Evolutionary conservation across 2,113 vertebrate species (phyloP), one percentile per base, ranked within the genome.

Genomic region (Limnothrissa miodon): DNA sequence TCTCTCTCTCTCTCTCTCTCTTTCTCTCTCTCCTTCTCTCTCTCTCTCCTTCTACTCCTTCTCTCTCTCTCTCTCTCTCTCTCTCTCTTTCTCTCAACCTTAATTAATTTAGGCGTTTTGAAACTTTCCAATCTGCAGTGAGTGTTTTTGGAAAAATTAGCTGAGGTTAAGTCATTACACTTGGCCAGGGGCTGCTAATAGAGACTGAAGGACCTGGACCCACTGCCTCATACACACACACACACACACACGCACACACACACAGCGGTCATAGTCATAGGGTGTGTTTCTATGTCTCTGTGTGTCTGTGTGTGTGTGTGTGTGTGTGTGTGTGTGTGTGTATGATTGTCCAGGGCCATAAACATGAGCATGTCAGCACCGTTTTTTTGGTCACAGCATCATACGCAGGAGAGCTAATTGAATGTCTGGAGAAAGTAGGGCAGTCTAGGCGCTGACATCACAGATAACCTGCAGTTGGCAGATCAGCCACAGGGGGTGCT

Each of bases 121-220:
- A 81, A 78, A 59, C 44, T 85, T 81, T 81, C 83, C 83, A 81
- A 39, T 59, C 45, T 81, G 59, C 83, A 85, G 46, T 25, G n/a
- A 17, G 19, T 78, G 66, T 81, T 81, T 85, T 81, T 81, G 80
- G 66, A 81, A 85, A 81, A 56, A 81, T 84, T 81, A 39, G 44
- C 39, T 4, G 15, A 42, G 51, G 80, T 56, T 42, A 84, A 81
- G 80, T 81, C 66, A 78, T 84, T 81, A 81, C 66, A 46, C 66
- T 29, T 81, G 66, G 80, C 51, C 11, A 45, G 33, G 39, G 3
- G 29, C 36, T 19, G 10, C 45, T 59, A 51, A 78, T 44, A 45
- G 70, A 42, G 80, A 59, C 80, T 45, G 66, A 4, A 25, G 79
- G 46, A 80, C 66, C 21, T 53, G 15, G 66, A 36, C 23, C 56